phyloP scores from a whole-genome alignment of 2,797 vertebrate species.

The Thamnophis elegans region DNA sequence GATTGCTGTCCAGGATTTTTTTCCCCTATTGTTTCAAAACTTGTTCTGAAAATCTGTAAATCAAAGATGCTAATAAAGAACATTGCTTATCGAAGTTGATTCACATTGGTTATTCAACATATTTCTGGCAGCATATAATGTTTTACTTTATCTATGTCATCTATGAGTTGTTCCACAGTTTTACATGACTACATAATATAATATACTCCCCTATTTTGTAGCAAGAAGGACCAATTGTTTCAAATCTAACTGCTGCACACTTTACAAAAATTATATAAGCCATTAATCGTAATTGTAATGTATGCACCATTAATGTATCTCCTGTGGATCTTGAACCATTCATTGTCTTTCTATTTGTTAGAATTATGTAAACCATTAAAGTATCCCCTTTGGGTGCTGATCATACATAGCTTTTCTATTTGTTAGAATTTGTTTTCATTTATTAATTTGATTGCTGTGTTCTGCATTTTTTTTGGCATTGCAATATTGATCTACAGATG shows the following conservation, averaged over 20 bases:
- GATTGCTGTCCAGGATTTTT: background rate
- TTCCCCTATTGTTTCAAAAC: background rate
- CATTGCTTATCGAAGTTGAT: conserved; percentile 33
- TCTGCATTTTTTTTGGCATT: background rate
- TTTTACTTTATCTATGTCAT: background rate
- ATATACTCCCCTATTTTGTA: background rate
- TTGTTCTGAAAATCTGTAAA: background rate
- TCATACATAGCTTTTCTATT: background rate
- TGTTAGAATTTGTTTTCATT: background rate
- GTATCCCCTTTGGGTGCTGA: background rate
- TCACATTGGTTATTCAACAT: conserved; percentile 30
- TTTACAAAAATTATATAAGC: background rate
- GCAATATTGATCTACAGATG: background rate
- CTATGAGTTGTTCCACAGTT: background rate
- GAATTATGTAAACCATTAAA: background rate
- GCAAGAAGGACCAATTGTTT: background rate
- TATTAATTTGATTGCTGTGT: background rate
- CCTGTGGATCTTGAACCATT: no score
- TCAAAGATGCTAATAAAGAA: conserved; percentile 12
- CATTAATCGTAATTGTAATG: background rate
- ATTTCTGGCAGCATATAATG: conserved; percentile 5
- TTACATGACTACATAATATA: background rate
- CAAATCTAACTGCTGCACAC: background rate
- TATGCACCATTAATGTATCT: background rate
- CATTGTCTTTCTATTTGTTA: background rate